Evolutionary conservation across 2,888 invertebrate genomes (phyloP).

Genomic region (Psococerastis gibbosa): DNA sequence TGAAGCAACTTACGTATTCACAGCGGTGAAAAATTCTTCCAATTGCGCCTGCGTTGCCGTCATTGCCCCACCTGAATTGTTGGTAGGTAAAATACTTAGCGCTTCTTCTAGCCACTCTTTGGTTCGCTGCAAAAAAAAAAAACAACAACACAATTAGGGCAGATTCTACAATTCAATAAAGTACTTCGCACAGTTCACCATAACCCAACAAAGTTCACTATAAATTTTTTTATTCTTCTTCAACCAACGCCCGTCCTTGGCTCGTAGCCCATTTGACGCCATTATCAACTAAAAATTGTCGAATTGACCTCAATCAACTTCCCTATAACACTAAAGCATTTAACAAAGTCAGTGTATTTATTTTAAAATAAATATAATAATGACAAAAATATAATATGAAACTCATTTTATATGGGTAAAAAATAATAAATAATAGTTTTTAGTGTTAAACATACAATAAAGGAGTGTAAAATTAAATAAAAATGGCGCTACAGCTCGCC

Average conservation of each 20-base stretch:
- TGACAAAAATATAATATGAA: too few species aligned
- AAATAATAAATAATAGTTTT: too few species aligned
- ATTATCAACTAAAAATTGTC: not conserved
- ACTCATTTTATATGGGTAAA: too few species aligned
- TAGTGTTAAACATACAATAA: not conserved
- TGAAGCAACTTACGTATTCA: slow-evolving; percentile 39
- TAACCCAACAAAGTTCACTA: slow-evolving; percentile 5
- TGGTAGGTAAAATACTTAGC: slow-evolving; percentile 53
- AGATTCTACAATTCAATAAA: slow-evolving; percentile 9
- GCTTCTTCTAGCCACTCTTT: slow-evolving; percentile 57
- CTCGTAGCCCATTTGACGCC: too few species aligned
- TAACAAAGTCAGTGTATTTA: too few species aligned
- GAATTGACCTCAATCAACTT: too few species aligned
- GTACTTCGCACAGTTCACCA: too few species aligned
- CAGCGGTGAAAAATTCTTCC: slow-evolving; percentile 57
- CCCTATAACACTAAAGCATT: too few species aligned
- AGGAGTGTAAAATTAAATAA: not conserved
- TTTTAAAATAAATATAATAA: too few species aligned
- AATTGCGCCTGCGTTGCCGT: slow-evolving; percentile 68
- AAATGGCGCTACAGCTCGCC: too few species aligned
- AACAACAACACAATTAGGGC: slow-evolving; percentile 13
- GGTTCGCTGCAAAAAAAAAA: slow-evolving; percentile 26
- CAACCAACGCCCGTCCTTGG: too few species aligned
- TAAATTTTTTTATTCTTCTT: too few species aligned
- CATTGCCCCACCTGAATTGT: slow-evolving; percentile 49